These are phyloP conservation scores for Aleiodes sp. DNA, from an alignment of 1,140 invertebrate species.

Conservation along the genomic window DNA sequence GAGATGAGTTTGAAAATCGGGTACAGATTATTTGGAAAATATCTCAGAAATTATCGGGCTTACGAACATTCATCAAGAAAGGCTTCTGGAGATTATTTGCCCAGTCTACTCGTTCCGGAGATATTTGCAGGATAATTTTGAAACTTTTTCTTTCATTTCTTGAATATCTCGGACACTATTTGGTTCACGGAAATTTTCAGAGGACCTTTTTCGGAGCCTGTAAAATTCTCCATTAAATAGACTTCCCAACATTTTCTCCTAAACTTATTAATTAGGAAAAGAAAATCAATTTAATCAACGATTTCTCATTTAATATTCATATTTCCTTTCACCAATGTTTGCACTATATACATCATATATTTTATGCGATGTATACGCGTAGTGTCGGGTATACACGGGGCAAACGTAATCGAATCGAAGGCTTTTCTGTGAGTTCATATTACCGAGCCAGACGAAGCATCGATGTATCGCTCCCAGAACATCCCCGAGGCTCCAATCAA, in stretches of 20 bases:
- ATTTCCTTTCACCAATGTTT: background rate
- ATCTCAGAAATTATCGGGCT: too few relatives aligned
- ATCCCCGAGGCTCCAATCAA: slow-evolving; percentile 52
- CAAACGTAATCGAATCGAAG: slow-evolving; percentile 37
- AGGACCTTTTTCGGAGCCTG: too few relatives aligned
- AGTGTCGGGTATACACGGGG: background rate
- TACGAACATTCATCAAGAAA: too few relatives aligned
- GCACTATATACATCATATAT: background rate
- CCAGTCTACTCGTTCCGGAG: too few relatives aligned
- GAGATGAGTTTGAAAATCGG: too few relatives aligned
- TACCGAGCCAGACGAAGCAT: slow-evolving; percentile 31
- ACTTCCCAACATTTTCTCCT: background rate
- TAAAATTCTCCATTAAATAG: background rate
- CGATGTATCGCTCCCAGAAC: slow-evolving; percentile 43
- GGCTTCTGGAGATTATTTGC: too few relatives aligned
- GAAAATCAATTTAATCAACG: background rate
- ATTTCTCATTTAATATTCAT: slow-evolving; percentile 1
- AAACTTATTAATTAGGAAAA: background rate
- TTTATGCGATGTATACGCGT: background rate
- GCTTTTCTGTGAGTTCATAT: slow-evolving; percentile 40
- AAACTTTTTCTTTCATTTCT: too few relatives aligned
- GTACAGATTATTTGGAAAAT: too few relatives aligned
- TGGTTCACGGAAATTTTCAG: too few relatives aligned
- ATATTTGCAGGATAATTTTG: too few relatives aligned
- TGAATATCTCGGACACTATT: too few relatives aligned